These are phyloP conservation scores for Troides oblongomaculatus DNA, from an alignment of 2,888 invertebrate species.

Conservation along the genomic window DNA sequence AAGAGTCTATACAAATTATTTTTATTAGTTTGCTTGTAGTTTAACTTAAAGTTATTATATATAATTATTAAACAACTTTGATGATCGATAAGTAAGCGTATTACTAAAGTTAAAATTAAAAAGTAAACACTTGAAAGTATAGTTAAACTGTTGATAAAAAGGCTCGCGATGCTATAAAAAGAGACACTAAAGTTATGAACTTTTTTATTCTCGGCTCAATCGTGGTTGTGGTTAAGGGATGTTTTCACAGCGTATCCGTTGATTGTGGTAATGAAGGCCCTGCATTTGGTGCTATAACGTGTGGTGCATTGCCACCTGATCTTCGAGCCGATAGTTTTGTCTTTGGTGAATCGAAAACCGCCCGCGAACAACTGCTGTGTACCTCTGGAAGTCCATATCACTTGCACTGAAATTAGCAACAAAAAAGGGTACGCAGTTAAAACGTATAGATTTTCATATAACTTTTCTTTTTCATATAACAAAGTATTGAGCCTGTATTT, in stretches of 20 bases:
- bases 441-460: neutral
- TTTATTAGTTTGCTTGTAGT: too few species aligned
- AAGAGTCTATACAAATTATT: too few species aligned
- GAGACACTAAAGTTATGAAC: too few species aligned
- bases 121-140: too few species aligned
- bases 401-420: constrained; percentile 43
- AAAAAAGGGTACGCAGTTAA: neutral
- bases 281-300: constrained; percentile 44
- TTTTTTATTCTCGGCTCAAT: constrained; percentile 2
- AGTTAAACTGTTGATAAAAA: too few species aligned
- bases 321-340: constrained; percentile 39
- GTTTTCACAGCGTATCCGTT: constrained; percentile 40
- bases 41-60: too few species aligned
- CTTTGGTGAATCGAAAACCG: constrained; percentile 51
- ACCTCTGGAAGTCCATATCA: constrained; percentile 46
- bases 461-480: neutral
- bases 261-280: constrained; percentile 45
- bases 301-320: constrained; percentile 52
- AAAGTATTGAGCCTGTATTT: neutral
- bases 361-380: constrained; percentile 50
- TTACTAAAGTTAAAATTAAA: too few species aligned
- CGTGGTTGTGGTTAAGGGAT: constrained; percentile 44
- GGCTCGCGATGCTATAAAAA: too few species aligned
- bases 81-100: too few species aligned
- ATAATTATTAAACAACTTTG: too few species aligned